Conservation (phyloP, 2,113 vertebrate genomes). For the Perca fluviatilis region DNA sequence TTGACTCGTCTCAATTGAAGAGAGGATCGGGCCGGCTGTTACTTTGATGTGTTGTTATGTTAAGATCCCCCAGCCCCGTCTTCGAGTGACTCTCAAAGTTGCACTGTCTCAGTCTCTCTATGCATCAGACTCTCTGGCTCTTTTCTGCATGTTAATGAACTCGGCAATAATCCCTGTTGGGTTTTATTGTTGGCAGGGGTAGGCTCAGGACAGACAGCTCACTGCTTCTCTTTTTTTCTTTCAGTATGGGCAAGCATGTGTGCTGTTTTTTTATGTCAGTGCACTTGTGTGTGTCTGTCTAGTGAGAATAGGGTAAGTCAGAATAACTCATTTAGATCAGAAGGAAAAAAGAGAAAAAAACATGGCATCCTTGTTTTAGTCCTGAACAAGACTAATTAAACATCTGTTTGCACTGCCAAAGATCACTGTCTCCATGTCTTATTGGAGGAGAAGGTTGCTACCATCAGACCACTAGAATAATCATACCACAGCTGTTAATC, state of each 20-base stretch:
- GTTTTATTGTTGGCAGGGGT: conserved; percentile 34
- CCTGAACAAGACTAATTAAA: conserved; percentile 62
- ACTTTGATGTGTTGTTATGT: conserved; percentile 62
- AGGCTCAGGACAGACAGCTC: conserved; percentile 53
- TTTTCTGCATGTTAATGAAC: conserved; percentile 66
- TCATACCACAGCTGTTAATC: conserved; percentile 60
- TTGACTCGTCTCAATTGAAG: conserved; percentile 43
- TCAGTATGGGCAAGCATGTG: conserved; percentile 23
- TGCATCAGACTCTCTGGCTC: conserved; percentile 50
- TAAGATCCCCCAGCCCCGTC: conserved; percentile 37
- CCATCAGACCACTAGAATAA: conserved; percentile 55
- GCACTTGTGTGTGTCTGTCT: conserved; percentile 5
- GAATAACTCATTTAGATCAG: conserved; percentile 27
- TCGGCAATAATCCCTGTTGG: conserved; percentile 46
- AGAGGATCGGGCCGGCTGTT: conserved; percentile 36
- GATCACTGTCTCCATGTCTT: conserved; percentile 59
- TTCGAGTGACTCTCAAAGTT: conserved; percentile 54
- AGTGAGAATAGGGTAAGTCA: conserved; percentile 14
- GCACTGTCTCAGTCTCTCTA: conserved; percentile 44
- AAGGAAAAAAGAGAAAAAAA: conserved; percentile 10
- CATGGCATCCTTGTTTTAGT: conserved; percentile 34
- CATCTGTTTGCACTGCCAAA: conserved; percentile 58
- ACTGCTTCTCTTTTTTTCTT: conserved; percentile 33
- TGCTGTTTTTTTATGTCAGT: neutral
- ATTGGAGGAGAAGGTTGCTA: conserved; percentile 58